Conservation (phyloP, 1,140 invertebrate genomes). For the Coelopa frigida region DNA sequence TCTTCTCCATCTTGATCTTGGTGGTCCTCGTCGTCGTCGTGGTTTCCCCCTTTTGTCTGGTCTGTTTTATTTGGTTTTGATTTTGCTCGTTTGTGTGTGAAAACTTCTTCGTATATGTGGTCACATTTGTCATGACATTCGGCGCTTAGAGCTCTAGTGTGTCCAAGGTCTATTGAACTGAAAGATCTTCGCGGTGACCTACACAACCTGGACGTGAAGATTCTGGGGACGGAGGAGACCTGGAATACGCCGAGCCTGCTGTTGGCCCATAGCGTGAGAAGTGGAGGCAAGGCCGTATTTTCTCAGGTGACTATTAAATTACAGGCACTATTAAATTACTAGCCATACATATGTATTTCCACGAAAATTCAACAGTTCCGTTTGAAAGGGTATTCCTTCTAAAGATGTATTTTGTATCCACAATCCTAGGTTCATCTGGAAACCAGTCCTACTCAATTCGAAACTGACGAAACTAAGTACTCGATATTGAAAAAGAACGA, state of each 20-base stretch:
- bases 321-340: constrained; percentile 3
- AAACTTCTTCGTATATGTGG: constrained; percentile 13
- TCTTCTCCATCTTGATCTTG: constrained; percentile 5
- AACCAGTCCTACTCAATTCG: constrained; percentile 55
- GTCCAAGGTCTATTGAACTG: constrained; percentile 50
- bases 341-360: neutral
- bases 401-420: neutral
- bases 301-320: constrained; percentile 68
- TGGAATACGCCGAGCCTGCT: constrained; percentile 78
- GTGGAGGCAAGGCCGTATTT: constrained; percentile 66
- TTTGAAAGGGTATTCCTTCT: neutral
- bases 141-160: constrained; percentile 43
- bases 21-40: constrained; percentile 4
- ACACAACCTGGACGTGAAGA: constrained; percentile 63
- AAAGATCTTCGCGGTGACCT: constrained; percentile 57
- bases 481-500: constrained; percentile 56
- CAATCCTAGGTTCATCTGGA: constrained; percentile 56
- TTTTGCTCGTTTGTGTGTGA: constrained; percentile 28
- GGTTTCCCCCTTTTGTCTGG: constrained; percentile 10
- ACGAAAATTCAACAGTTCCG: too few species aligned
- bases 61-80: constrained; percentile 18
- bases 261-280: constrained; percentile 56
- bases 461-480: constrained; percentile 58
- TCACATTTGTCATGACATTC: constrained; percentile 15
- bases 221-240: constrained; percentile 73